Conservation (phyloP, 2,888 invertebrate genomes). For the Scaptomyza parva region DNA sequence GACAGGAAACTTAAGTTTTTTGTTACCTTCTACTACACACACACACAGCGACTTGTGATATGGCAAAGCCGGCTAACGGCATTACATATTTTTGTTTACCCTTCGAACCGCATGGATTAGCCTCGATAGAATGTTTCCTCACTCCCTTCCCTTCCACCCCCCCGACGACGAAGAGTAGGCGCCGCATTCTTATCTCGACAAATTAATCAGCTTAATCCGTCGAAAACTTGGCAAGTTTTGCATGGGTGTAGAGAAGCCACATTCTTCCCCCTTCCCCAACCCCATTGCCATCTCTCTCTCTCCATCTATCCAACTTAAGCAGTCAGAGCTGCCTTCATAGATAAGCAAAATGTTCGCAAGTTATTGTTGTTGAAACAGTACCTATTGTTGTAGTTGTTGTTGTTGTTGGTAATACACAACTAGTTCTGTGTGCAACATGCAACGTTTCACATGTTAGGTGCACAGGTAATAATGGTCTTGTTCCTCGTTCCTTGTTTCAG, state of each 20-base stretch:
- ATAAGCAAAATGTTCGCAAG: conserved; percentile 70
- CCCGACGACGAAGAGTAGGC: conserved; percentile 27
- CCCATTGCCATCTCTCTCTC: neutral
- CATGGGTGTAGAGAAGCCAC: conserved; percentile 46
- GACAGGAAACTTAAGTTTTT: conserved; percentile 79
- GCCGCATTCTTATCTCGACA: conserved; percentile 77
- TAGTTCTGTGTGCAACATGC: conserved; percentile 68
- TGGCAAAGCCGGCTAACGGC: conserved; percentile 64
- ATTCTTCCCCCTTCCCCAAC: neutral
- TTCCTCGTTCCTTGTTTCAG: conserved; percentile 6
- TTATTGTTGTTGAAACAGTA: conserved; percentile 60
- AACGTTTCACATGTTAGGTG: conserved; percentile 72
- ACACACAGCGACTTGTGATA: conserved; percentile 68
- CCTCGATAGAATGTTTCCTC: conserved; percentile 29
- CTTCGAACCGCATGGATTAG: conserved; percentile 75
- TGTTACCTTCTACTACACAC: conserved; percentile 60
- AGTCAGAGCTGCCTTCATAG: conserved; percentile 67
- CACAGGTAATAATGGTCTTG: conserved; percentile 55
- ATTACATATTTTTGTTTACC: conserved; percentile 77
- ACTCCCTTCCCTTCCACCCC: neutral
- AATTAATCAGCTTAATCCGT: conserved; percentile 82
- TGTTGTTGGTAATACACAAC: conserved; percentile 26
- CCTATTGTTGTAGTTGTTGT: conserved; percentile 28
- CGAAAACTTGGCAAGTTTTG: conserved; percentile 73
- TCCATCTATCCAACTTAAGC: conserved; percentile 18